phyloP scores from a whole-genome alignment of 2,797 vertebrate species.

The Psittacula echo region DNA sequence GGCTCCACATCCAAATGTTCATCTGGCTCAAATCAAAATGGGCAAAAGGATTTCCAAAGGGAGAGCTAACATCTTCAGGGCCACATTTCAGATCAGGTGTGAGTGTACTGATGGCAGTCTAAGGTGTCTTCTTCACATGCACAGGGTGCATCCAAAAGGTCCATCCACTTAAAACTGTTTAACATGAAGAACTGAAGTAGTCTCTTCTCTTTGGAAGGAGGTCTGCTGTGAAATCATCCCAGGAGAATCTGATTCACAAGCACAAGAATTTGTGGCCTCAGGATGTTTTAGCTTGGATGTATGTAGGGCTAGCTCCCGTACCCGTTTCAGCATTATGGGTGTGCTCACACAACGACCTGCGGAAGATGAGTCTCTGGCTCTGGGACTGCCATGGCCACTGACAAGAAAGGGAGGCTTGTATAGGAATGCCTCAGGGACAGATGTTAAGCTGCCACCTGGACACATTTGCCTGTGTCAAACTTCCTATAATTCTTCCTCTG shows the following conservation, averaged over 20 bases:
- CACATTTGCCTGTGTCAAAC: background rate
- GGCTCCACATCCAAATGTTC: constrained; percentile 15
- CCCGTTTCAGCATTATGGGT: background rate
- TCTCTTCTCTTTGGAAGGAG: background rate
- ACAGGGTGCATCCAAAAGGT: background rate
- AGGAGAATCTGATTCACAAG: background rate
- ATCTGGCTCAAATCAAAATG: constrained; percentile 18
- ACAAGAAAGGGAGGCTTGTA: background rate
- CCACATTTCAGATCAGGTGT: background rate
- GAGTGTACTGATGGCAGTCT: background rate
- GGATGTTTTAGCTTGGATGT: background rate
- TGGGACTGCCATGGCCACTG: background rate
- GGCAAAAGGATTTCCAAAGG: constrained; percentile 4
- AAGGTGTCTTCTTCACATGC: background rate
- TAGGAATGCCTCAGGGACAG: background rate
- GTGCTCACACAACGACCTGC: background rate
- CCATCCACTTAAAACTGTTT: background rate
- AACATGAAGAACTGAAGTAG: background rate
- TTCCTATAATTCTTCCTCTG: background rate
- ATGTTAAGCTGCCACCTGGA: background rate
- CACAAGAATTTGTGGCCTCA: background rate
- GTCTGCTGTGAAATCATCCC: background rate
- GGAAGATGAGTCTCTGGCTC: background rate
- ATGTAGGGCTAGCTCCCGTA: background rate
- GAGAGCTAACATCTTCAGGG: background rate